A percentile compares a stretch with the other conserved stretches of the same genome.
Conservation (phyloP, 2,888 invertebrate species). For the Cataglyphis altisquamis region DNA sequence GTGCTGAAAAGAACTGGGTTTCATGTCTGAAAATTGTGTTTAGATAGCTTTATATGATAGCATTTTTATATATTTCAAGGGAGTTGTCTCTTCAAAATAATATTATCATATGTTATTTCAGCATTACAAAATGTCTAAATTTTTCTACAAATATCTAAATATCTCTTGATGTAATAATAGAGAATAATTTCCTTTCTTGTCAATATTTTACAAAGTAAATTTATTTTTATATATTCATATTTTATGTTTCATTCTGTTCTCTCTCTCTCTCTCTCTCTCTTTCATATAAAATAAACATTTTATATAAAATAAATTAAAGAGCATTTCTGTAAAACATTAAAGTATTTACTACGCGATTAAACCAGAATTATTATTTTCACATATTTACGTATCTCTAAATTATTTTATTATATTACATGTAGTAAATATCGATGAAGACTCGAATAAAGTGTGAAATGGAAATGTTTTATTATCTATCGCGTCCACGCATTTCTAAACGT, state of each 20-base stretch:
- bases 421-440: neutral
- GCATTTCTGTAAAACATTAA: neutral
- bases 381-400: neutral
- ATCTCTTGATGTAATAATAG: neutral
- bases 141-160: neutral
- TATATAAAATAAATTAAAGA: neutral
- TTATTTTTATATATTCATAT: neutral
- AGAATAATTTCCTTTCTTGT: neutral
- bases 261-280: too few species aligned
- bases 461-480: neutral
- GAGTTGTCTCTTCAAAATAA: neutral
- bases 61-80: neutral
- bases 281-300: neutral
- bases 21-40: conserved; percentile 1
- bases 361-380: neutral
- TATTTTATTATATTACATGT: neutral
- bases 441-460: neutral
- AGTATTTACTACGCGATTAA: neutral
- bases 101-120: neutral
- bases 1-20: neutral
- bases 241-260: neutral
- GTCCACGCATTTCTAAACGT: neutral
- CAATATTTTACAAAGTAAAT: neutral
- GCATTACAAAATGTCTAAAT: neutral
- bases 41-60: neutral